Evolutionary conservation across 64 coral and sea anemone genomes (phyloP).

Genomic region (Anthopleura sola): DNA sequence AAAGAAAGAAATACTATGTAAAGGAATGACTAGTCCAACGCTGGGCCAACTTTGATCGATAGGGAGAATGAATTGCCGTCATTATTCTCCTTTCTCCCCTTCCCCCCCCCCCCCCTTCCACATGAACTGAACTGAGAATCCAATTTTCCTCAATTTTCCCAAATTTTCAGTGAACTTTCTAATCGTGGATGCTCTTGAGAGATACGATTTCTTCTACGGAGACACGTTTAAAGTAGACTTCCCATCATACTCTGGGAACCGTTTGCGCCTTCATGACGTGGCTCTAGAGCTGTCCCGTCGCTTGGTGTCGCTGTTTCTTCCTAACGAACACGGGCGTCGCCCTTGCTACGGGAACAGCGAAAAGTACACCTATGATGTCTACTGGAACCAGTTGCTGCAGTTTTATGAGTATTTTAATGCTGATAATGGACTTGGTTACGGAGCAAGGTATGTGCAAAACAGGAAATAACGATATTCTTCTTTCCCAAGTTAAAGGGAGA

Average conservation of each 20-base stretch:
- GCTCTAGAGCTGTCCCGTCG: slow-evolving; percentile 56
- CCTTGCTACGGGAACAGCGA: slow-evolving; percentile 67
- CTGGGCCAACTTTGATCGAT: no score
- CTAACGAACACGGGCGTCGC: slow-evolving; percentile 59
- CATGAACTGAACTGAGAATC: no score
- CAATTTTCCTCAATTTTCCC: neutral
- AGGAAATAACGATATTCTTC: neutral
- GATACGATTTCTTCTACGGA: slow-evolving; percentile 75
- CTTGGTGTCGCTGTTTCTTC: slow-evolving; percentile 58
- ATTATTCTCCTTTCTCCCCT: no score
- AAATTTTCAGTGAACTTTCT: slow-evolving; percentile 60
- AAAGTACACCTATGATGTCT: slow-evolving; percentile 52
- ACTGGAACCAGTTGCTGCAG: slow-evolving; percentile 72
- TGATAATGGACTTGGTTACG: slow-evolving; percentile 74
- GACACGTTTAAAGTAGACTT: slow-evolving; percentile 74
- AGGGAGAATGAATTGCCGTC: no score
- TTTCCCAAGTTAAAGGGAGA: no score
- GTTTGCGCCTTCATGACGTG: slow-evolving; percentile 60
- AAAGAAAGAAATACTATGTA: no score
- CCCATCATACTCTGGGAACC: slow-evolving; percentile 68
- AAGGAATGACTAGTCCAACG: no score
- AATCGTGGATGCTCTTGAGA: slow-evolving; percentile 71
- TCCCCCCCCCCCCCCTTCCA: no score
- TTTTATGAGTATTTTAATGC: slow-evolving; percentile 85
- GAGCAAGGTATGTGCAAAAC: slow-evolving; percentile 51